Evolutionary conservation across 2,888 invertebrate genomes (phyloP), one percentile per base, ranked within the genome.

Genomic region (Leptarthrus brevirostris): DNA sequence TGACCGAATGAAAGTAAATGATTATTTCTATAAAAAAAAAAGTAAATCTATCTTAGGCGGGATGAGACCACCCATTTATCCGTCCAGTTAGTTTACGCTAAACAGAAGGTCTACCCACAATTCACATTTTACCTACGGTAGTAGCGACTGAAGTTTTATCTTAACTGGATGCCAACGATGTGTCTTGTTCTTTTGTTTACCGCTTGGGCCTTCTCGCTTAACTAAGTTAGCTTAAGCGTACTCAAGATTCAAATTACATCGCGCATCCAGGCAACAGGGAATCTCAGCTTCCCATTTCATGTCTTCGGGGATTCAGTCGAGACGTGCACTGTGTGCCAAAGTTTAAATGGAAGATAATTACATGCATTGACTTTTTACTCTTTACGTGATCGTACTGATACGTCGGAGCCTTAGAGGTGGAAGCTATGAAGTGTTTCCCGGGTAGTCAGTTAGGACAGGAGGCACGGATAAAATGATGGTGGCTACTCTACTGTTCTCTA

Each of bases 301-400:
- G 61, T 0, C 40, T 12, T n/a, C 8, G 20, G 12, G n/a, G 56
- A 18, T 3, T 24, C 53, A 8, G 30, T 5, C 14, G 20, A 30
- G 64, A 49, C 61, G 61, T 61, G 61, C 40, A 61, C 61, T 61
- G 61, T 61, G 61, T 66, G 52, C 66, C 53, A 66, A 74, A 74
- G 66, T 73, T 73, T 73, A 73, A 73, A 73, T 73, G 73, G 64
- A 73, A 64, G 73, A 66, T 66, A 74, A 74, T 74, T 74, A 74
- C 73, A 74, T 74, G 73, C 66, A 74, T 74, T 74, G 73, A 66
- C 73, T 66, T 66, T 66, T 66, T 66, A 66, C 66, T 66, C 49
- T 16, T 49, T 66, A 66, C 66, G 49, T 66, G 66, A 66, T 66
- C 49, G 34, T 18, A 16, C 36, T 34, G 61, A 61, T 61, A 61